Base-by-base conservation (phyloP, 1,140 invertebrate species). In the Aethina tumida region DNA sequence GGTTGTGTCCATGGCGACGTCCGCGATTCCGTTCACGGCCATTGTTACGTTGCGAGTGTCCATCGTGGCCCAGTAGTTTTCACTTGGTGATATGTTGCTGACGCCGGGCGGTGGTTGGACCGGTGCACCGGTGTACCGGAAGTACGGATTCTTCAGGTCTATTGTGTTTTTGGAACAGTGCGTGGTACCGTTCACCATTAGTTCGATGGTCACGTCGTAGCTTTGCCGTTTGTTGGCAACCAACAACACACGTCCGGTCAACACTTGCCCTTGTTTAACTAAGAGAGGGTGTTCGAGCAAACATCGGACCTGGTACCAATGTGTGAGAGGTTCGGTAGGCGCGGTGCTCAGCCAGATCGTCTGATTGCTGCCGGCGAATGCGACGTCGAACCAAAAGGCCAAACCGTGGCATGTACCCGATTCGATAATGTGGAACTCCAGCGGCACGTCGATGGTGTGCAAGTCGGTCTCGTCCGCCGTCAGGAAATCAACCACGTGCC, bases 351-450 rank as follows among this genome's bases (percentile, higher is more conserved):
- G 65, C 94, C 95, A 99, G 32, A 98, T 81, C 36, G 88, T 83
- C 56, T 90, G 81, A 41, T 76, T 79, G 35, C 79, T 81, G 16
- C 96, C 96, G 32, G 89, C 78, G 68, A 99, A 99, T 30, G 94
- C 85, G n/a, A 98, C 96, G 69, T 99, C 96, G 67, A 99, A 99
- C 96, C 96, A 99, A 68, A 99, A 98, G 12, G 96, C 96, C 39
- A 99, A 67, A 5, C 96, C 96, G 59, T 99, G 96, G 43, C 97
- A 84, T 39, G 92, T 91, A 28, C 91, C 93, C 13, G 93, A 85
- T 62, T 96, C 87, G 49, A 89, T 70, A 43, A 96, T 75, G 53
- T 85, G 84, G 70, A 96, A 98, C 63, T 90, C 83, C 17, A 99
- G 73, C 39, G 95, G 93, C 56, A 99, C 92, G 62, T 94, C 84